Evolutionary conservation across 2,888 invertebrate genomes (phyloP).

Genomic region (Cylindroiulus punctatus): DNA sequence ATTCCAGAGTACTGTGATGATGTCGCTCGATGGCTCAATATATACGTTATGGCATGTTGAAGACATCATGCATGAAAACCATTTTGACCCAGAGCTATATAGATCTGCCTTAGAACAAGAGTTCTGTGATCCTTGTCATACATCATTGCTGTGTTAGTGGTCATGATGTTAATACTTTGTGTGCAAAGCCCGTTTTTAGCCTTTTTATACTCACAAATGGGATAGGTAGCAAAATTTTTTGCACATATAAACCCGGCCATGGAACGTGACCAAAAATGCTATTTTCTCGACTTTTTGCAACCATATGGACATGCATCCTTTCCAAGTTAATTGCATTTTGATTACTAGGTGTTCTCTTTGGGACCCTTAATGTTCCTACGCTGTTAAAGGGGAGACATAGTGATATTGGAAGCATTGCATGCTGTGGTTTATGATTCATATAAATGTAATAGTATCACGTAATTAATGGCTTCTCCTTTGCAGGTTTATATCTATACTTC

Average conservation of each 20-base stretch:
- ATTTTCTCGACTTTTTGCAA: constrained; percentile 7
- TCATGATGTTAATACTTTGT: constrained; percentile 29
- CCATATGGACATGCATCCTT: no score
- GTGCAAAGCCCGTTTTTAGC: background rate
- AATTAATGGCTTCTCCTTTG: background rate
- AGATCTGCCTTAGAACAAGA: background rate
- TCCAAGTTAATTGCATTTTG: no score
- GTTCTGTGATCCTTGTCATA: constrained; percentile 9
- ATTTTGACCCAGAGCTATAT: background rate
- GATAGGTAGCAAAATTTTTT: background rate
- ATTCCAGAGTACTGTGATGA: background rate
- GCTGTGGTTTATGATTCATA: background rate
- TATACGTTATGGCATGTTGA: background rate
- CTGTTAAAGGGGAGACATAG: constrained; percentile 12
- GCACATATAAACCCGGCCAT: background rate
- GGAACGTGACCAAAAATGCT: constrained; percentile 1
- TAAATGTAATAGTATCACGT: background rate
- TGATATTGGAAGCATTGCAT: background rate
- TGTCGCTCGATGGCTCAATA: background rate
- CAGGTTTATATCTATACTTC: background rate
- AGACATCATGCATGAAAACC: background rate
- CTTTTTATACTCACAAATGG: background rate
- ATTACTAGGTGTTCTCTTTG: background rate
- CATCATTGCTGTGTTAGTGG: constrained; percentile 3
- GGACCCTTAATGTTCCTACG: background rate